Evolutionary conservation across 2,888 invertebrate genomes (phyloP), one percentile per base, ranked within the genome.

Genomic region (Branchinecta sandiegonensis): DNA sequence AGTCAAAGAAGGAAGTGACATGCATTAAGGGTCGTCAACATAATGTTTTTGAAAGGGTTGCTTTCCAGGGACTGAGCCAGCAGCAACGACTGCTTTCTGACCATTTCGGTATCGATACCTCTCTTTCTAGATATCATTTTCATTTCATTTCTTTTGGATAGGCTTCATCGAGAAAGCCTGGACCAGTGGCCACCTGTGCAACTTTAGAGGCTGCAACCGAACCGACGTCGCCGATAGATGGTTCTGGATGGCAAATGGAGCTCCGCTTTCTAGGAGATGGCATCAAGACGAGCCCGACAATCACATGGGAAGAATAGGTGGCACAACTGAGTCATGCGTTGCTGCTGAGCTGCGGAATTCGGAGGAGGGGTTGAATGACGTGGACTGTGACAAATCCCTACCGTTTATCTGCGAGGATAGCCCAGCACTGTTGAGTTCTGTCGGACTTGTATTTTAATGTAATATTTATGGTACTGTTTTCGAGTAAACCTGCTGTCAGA

Each of bases 291-390:
- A 56, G 63, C 63, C 63, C 9, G 63, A 56, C 63, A 56, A 56
- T 56, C 63, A 56, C 23, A 56, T 56, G 63, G 63, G 63, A n/a
- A 56, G 23, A 9, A 56, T 56, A 17, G 63, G 63, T 17, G 63
- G 63, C 23, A 23, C n/a, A 11, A n/a, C 23, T 56, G 63, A 56
- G 23, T n/a, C 63, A 8, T 56, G 63, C 23, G 63, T 23, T 56
- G 63, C 63, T 10, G 63, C 63, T 56, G 63, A 56, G 10, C 8
- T 56, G 8, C 23, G 23, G n/a, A 23, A 23, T 56, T n/a, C n/a
- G 14, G 14, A 10, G 23, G 63, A n/a, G 9, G 63, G 63, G n/a
- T n/a, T 56, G n/a, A 56, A 23, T 23, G 63, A 56, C 63, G 63
- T 10, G n/a, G 63, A 56, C 23, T 56, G 63, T 10, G 23, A 56